Evolutionary conservation across 1,140 invertebrate genomes (phyloP), one percentile per base, ranked within the genome.

Genomic region (Palaemon carinicauda): DNA sequence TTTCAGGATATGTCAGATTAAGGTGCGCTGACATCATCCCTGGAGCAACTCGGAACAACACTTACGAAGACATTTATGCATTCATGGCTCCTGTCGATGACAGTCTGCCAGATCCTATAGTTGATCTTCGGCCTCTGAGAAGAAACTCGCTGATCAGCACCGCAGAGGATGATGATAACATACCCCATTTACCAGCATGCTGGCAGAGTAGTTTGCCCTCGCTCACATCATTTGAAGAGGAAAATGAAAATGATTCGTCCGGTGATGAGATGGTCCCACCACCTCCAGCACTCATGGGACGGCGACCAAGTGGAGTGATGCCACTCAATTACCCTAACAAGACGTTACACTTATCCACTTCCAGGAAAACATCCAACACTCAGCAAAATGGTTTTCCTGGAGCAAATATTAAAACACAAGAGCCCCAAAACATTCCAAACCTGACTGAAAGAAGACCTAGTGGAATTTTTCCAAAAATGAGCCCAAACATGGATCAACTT

Each of bases 1-100:
- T 75, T 81, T 54, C 83, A 90, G 91, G 91, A 1, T 91, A 89
- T 60, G 89, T 91, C 14, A 81, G 90, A 29, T 87, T 91, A 17
- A 83, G 89, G 56, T 88, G 88, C 56, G 89, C 90, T 19, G 90
- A 90, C 77, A 78, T 89, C 21, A 87, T 89, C 29, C 80, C 88
- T 10, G 83, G 79, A 3, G 83, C 83, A 14, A 71, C 84, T 17
- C 52, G 83, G 1, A 56, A 78, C 56, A 86, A 85, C 80, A 87
- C 88, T 1, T 89, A 86, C 24, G 88, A 89, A 56, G 83, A 89
- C 52, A 82, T 89, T 19, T 89, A 89, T 31, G 73, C 74, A 3
- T 82, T 54, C 56, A 53, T 89, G 54, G 50, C 56, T 29, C 83
- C 84, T 10, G n/a, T 51, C 12, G 81, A 88, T 31, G 80, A 83